Evolutionary conservation across 1,140 invertebrate genomes (phyloP).

Genomic region (Olivierus martensii): DNA sequence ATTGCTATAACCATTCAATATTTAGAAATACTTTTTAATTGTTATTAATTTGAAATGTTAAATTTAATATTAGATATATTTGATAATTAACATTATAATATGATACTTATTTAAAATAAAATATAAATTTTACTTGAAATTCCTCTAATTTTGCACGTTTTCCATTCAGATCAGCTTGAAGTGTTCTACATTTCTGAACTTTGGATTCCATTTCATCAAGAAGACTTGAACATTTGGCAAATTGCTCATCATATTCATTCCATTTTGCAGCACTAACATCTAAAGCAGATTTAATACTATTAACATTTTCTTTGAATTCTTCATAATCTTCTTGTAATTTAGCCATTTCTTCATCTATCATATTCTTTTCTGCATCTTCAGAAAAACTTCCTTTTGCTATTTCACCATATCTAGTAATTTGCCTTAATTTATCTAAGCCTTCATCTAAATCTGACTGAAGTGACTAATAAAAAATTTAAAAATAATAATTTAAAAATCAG

Average conservation of each 20-base stretch:
- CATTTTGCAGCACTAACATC: conserved; percentile 85
- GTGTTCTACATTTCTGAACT: conserved; percentile 77
- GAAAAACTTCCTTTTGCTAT: conserved; percentile 64
- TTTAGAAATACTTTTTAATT: too few relatives aligned
- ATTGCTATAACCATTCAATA: too few relatives aligned
- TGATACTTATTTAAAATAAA: too few relatives aligned
- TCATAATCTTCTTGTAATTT: conserved; percentile 56
- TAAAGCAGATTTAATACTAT: conserved; percentile 62
- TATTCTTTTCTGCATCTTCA: conserved; percentile 62
- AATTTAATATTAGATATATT: too few relatives aligned
- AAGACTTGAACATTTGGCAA: conserved; percentile 76
- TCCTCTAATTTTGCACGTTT: conserved; percentile 79
- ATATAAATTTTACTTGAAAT: conserved; percentile 47
- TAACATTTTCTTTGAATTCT: conserved; percentile 33
- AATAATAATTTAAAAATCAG: too few relatives aligned
- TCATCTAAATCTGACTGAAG: conserved; percentile 66
- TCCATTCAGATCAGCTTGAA: conserved; percentile 73
- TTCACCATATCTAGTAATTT: conserved; percentile 63
- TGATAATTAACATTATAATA: too few relatives aligned
- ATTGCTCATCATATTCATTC: conserved; percentile 90
- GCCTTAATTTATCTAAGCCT: conserved; percentile 57
- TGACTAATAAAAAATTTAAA: too few relatives aligned
- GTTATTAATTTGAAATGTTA: too few relatives aligned
- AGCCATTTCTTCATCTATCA: conserved; percentile 81
- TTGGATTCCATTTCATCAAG: conserved; percentile 68